Evolutionary conservation across 2,797 vertebrate genomes (phyloP).

Genomic region (Manis javanica): DNA sequence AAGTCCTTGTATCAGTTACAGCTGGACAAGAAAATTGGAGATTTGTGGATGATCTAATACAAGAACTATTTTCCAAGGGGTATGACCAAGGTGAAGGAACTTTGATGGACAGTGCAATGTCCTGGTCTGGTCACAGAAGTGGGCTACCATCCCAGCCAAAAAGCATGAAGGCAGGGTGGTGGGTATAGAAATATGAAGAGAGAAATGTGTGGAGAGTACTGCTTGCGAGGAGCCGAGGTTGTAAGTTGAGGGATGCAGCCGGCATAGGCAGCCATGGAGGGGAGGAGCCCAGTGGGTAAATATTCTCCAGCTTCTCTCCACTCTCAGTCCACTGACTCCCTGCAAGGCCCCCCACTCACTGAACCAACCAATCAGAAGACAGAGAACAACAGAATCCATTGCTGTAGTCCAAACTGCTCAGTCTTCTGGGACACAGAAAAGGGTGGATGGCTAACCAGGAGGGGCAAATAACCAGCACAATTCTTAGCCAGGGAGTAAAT

Average conservation of each 20-base stretch:
- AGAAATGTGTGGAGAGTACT: not conserved
- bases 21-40: not conserved
- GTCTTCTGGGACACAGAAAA: not conserved
- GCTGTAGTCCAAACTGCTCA: not conserved
- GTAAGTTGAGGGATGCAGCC: not conserved
- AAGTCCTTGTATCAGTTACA: not conserved
- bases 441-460: not conserved
- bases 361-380: not conserved
- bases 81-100: not conserved
- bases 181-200: not conserved
- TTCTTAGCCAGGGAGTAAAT: not conserved
- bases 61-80: constrained; percentile 5
- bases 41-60: not conserved
- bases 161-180: not conserved
- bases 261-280: not conserved
- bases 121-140: not conserved
- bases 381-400: not conserved
- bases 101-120: not conserved
- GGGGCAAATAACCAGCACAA: not conserved
- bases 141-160: not conserved
- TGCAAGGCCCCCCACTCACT: not conserved
- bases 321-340: not conserved
- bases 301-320: not conserved
- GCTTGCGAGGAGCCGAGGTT: not conserved
- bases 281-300: not conserved